Base-by-base conservation (phyloP, 2,113 vertebrate species). In the Charadrius vociferus region DNA sequence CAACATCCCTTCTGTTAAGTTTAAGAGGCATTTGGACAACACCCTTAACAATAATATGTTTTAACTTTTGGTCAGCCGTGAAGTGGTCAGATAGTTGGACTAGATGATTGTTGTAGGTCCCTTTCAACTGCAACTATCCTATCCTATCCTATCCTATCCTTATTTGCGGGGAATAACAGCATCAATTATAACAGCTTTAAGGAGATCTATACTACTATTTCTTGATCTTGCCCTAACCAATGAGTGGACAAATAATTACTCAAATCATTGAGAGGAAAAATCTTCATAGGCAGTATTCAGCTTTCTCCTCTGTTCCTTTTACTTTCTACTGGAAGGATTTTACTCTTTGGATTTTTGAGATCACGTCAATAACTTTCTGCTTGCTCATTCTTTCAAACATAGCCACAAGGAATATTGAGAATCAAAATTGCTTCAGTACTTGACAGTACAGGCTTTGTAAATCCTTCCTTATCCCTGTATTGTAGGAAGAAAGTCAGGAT, bases 401-500 rank as follows among this genome's bases (percentile, higher is more conserved):
- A 73, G 50, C 55, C 56, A 67, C n/a, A 47, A 89, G 53, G 50
- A 63, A 87, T 72, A 86, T 19, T 86, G 61, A 94, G 55, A 95
- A 91, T 92, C 56, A 95, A 94, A 97, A 95, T 34, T 93, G 11
- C 32, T 89, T 85, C 67, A 39, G 18, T 63, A n/a, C 67, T 88
- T 95, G 89, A 86, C 56, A 89, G 80, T 36, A 90, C 1, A 0
- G 29, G 23, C 49, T 91, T 86, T 88, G 34, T 81, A 95, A 97
- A 97, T 95, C 94, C 88, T 86, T 72, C 30, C 32, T 97, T 94
- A 95, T 96, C 93, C 90, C 65, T 91, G 41, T 50, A 59, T 75
- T 43, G 62, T 41, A 78, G 39, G 68, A 95, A 89, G 66, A 90
- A 86, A 94, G 55, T 95, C 22, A 3, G 85, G 80, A 96, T 96